A percentile compares a stretch with the other conserved stretches of the same genome.
phyloP scores from a whole-genome alignment of 2,113 vertebrate species.

The Hydrolagus affinis region DNA sequence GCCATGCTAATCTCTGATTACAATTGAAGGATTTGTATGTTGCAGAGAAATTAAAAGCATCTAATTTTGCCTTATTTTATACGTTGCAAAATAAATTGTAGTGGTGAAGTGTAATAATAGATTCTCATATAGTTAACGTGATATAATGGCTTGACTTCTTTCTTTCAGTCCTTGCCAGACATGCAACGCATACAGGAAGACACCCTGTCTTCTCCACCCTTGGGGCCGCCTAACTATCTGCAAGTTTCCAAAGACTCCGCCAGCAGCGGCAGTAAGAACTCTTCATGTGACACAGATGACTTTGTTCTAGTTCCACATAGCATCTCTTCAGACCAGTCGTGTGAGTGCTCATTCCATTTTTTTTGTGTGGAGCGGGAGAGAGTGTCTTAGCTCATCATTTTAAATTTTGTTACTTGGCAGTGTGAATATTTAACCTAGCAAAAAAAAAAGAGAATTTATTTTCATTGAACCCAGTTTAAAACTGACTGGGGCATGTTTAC shows the following conservation, averaged over 20 bases:
- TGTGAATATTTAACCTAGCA: background rate
- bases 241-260: conserved; percentile 92
- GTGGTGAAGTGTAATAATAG: background rate
- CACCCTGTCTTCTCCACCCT: conserved; percentile 76
- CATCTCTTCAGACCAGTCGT: conserved; percentile 77
- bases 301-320: conserved; percentile 91
- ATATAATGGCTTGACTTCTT: conserved; percentile 26
- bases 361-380: background rate
- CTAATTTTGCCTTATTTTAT: background rate
- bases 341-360: conserved; percentile 48
- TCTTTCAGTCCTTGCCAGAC: conserved; percentile 79
- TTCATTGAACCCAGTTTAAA: no score
- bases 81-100: background rate
- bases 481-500: background rate
- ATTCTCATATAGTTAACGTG: background rate
- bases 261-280: conserved; percentile 89
- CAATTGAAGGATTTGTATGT: background rate
- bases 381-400: background rate
- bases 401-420: background rate
- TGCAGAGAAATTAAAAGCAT: background rate
- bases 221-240: conserved; percentile 85
- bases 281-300: conserved; percentile 89
- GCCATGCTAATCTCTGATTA: background rate
- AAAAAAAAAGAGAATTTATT: background rate
- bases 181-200: conserved; percentile 90